These are phyloP conservation scores for Ornithoptera alexandrae DNA, from an alignment of 2,888 invertebrate species.

Conservation along the genomic window DNA sequence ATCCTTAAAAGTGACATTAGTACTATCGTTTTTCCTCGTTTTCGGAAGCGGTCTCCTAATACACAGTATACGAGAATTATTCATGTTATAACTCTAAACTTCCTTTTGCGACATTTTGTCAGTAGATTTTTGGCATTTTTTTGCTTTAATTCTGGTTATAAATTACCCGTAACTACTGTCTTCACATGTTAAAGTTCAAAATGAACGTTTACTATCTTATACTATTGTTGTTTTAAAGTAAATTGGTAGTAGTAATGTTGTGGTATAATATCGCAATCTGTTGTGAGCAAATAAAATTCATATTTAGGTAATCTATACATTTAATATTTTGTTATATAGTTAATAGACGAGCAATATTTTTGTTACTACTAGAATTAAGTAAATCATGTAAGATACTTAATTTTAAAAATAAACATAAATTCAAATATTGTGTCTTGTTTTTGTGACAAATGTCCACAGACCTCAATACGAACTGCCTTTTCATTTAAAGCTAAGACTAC, in stretches of 20 bases:
- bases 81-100: neutral
- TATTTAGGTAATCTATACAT: conserved; percentile 28
- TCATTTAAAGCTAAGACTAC: neutral
- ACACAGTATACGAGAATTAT: neutral
- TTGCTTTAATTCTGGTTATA: neutral
- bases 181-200: neutral
- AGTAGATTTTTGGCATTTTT: neutral
- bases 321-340: conserved; percentile 46
- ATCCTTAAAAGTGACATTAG: too few relatives aligned
- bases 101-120: neutral
- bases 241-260: neutral
- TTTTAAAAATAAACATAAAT: conserved; percentile 68
- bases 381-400: conserved; percentile 64
- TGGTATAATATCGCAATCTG: neutral
- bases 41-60: too few relatives aligned
- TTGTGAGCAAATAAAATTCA: neutral
- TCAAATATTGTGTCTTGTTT: conserved; percentile 41
- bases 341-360: conserved; percentile 72
- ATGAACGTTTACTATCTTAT: neutral
- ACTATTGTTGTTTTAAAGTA: neutral
- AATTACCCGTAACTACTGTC: neutral
- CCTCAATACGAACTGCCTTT: neutral
- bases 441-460: conserved; percentile 28
- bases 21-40: too few relatives aligned
- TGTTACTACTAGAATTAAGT: conserved; percentile 69